These are phyloP conservation scores for Poecilia gillii DNA, from an alignment of 2,797 vertebrate genomes.

Conservation along the genomic window DNA sequence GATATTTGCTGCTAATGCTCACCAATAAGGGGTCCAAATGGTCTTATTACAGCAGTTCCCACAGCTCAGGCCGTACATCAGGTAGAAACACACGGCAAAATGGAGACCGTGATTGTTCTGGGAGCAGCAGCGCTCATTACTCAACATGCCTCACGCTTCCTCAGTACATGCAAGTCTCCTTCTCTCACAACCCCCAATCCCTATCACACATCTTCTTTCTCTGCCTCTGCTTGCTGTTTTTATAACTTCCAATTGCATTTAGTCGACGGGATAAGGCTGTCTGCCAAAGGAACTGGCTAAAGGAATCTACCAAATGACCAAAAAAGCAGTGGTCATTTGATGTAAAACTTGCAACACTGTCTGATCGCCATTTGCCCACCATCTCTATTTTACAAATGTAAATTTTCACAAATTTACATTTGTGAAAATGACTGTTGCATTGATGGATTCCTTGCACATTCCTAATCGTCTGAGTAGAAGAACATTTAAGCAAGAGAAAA, in stretches of 20 bases:
- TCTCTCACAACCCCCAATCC: constrained; percentile 41
- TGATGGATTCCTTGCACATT: neutral
- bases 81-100: constrained; percentile 78
- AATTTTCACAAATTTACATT: no score
- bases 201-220: constrained; percentile 35
- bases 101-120: constrained; percentile 84
- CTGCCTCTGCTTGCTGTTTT: constrained; percentile 19
- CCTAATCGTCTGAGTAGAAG: neutral
- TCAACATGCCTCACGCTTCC: constrained; percentile 70
- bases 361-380: no score
- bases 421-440: neutral
- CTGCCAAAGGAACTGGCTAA: neutral
- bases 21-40: constrained; percentile 83
- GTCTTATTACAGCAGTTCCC: constrained; percentile 84
- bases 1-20: constrained; percentile 82
- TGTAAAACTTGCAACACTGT: no score
- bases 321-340: no score
- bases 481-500: neutral
- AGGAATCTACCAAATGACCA: constrained; percentile 1
- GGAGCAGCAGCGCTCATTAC: constrained; percentile 83
- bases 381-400: no score
- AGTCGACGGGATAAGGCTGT: constrained; percentile 5
- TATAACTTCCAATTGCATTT: constrained; percentile 29
- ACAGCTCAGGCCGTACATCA: constrained; percentile 81
- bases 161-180: constrained; percentile 45